Evolutionary conservation across 2,113 vertebrate species (phyloP).

Genomic region (Cettia cetti): DNA sequence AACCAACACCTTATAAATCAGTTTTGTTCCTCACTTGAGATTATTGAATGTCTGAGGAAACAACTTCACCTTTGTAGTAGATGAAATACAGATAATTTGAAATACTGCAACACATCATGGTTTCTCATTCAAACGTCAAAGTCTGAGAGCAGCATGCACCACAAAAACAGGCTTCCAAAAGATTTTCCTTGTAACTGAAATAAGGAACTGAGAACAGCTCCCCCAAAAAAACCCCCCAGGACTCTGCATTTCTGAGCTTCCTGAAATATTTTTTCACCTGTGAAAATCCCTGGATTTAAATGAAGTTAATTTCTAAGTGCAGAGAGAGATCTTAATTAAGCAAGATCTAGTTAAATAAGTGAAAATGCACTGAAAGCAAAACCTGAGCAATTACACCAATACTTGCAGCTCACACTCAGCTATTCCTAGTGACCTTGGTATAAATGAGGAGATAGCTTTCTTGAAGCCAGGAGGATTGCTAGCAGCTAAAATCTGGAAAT

Average conservation of each 20-base stretch:
- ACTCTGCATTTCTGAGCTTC: not conserved
- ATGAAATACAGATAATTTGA: slow-evolving; percentile 29
- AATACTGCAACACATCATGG: not conserved
- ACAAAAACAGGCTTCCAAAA: slow-evolving; percentile 1
- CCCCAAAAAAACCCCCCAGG: not conserved
- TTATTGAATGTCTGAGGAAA: slow-evolving; percentile 20
- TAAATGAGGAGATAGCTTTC: not conserved
- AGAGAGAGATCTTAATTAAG: not conserved
- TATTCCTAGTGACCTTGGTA: not conserved
- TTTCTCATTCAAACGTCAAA: not conserved
- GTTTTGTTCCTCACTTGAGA: slow-evolving; percentile 26
- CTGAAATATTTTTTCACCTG: not conserved
- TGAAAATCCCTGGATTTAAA: not conserved
- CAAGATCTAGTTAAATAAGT: not conserved
- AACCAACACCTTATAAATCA: slow-evolving; percentile 14
- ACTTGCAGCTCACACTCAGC: not conserved
- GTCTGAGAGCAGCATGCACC: not conserved
- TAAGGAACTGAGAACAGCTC: not conserved
- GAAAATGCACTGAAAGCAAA: accelerated
- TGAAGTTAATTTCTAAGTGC: not conserved
- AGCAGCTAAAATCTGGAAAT: not conserved
- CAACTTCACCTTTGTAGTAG: not conserved
- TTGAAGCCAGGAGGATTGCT: not conserved
- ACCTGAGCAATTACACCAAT: not conserved
- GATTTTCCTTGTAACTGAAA: not conserved